Evolutionary conservation across 2,888 invertebrate genomes (phyloP).

Genomic region (Yponomeuta sedellus): DNA sequence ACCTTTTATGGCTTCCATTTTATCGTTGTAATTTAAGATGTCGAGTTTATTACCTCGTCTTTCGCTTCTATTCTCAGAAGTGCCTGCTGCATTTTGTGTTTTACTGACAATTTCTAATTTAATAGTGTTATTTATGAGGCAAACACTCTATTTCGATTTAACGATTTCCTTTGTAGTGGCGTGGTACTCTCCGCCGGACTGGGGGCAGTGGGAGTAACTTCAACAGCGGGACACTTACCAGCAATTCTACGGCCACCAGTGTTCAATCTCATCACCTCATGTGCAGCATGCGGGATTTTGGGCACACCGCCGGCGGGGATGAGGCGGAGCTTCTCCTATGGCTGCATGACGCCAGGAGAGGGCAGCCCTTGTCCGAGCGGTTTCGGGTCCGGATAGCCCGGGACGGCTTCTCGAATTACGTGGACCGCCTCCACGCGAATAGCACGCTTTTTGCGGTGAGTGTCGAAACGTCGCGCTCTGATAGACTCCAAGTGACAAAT

Average conservation of each 20-base stretch:
- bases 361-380: conserved; percentile 89
- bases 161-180: conserved; percentile 45
- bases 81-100: conserved; percentile 5
- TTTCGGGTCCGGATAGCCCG: conserved; percentile 92
- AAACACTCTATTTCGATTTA: background rate
- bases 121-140: conserved; percentile 1
- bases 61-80: conserved; percentile 7
- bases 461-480: conserved; percentile 19
- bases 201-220: conserved; percentile 68
- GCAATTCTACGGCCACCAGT: conserved; percentile 35
- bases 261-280: conserved; percentile 79
- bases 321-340: conserved; percentile 93
- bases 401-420: conserved; percentile 92
- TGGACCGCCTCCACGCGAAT: conserved; percentile 90
- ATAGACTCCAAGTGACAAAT: background rate
- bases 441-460: conserved; percentile 91
- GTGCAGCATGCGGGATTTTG: conserved; percentile 92
- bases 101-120: background rate
- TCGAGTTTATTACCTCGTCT: conserved; percentile 2
- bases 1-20: conserved; percentile 8
- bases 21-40: conserved; percentile 11
- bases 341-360: conserved; percentile 87
- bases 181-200: conserved; percentile 63
- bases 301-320: conserved; percentile 91
- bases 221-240: conserved; percentile 62